phyloP scores from a whole-genome alignment of 2,113 vertebrate genomes.

The Emydura subglobosa region DNA sequence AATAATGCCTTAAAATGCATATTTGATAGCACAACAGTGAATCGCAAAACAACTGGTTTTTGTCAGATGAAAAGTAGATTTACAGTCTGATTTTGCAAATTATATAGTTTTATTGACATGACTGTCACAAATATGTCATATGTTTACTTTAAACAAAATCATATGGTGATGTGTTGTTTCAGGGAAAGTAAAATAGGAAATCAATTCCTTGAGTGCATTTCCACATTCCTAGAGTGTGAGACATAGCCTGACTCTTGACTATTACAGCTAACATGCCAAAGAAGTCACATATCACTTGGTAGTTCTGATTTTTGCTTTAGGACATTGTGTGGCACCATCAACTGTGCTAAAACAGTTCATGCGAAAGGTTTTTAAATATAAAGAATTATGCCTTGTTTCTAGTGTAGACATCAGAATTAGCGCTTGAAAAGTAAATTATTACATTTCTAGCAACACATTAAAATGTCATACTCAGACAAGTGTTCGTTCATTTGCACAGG shows the following conservation, averaged over 20 bases:
- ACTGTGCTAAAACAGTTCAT: background rate
- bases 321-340: background rate
- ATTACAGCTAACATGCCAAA: background rate
- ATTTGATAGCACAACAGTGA: background rate
- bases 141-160: background rate
- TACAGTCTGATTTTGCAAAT: background rate
- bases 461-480: background rate
- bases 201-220: background rate
- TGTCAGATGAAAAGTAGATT: background rate
- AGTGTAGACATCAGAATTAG: background rate
- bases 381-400: slow-evolving; percentile 20
- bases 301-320: slow-evolving; percentile 30
- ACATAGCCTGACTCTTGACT: background rate
- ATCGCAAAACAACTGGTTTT: background rate
- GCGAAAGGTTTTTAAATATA: background rate
- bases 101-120: background rate
- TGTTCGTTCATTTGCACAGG: background rate
- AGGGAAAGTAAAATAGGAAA: background rate
- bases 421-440: slow-evolving; percentile 41
- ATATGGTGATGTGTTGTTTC: background rate
- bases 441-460: background rate
- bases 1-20: background rate
- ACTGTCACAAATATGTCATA: background rate
- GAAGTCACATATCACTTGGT: background rate
- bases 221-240: background rate